phyloP scores from a whole-genome alignment of 2,797 vertebrate species.

The Anguilla megastoma region DNA sequence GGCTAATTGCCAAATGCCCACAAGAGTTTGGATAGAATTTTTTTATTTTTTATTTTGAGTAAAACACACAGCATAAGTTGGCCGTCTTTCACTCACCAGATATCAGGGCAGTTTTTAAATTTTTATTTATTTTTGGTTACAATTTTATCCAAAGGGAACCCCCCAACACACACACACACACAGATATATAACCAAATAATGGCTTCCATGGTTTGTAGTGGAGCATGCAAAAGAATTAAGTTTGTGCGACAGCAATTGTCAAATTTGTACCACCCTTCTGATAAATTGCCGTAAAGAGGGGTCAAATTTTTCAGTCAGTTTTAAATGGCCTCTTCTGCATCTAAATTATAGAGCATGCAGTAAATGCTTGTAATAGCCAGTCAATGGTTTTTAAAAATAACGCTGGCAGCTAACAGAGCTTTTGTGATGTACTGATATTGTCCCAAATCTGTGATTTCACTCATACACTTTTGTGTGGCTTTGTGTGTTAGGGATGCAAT shows the following conservation, averaged over 20 bases:
- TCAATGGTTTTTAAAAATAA: conserved; percentile 36
- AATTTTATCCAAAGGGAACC: conserved; percentile 2
- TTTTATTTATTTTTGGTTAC: background rate
- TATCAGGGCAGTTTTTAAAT: background rate
- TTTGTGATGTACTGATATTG: conserved; percentile 18
- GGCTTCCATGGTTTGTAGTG: conserved; percentile 26
- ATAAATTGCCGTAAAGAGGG: conserved; percentile 41
- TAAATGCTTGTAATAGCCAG: conserved; percentile 34
- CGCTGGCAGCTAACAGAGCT: conserved; percentile 12
- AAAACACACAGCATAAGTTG: background rate
- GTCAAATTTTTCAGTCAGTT: conserved; percentile 40
- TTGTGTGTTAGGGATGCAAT: conserved; percentile 70
- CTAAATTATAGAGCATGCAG: conserved; percentile 38
- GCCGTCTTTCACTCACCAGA: background rate
- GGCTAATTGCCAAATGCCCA: background rate
- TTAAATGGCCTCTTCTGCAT: conserved; percentile 41
- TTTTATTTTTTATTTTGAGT: background rate
- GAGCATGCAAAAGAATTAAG: conserved; percentile 34
- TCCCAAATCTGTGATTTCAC: background rate
- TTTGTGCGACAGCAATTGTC: conserved; percentile 33
- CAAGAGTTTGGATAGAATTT: background rate
- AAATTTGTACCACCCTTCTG: conserved; percentile 36
- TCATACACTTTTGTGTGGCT: conserved; percentile 56
- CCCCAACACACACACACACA: background rate
- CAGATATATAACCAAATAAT: conserved; percentile 14